Conservation (phyloP, 1,140 invertebrate genomes). For the Drosophila rufa region DNA sequence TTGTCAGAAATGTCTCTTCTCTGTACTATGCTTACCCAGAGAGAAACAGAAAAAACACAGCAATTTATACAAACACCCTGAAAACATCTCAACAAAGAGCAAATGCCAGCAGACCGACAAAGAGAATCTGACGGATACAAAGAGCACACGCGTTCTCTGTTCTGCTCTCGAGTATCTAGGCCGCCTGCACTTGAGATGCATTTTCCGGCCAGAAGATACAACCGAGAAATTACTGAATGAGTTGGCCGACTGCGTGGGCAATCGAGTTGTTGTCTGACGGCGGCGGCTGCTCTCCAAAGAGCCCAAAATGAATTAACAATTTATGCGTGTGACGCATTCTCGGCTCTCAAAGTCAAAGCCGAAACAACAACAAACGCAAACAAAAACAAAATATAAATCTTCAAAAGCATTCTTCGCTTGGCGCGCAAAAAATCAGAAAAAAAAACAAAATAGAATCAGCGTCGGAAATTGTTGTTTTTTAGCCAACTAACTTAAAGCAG, state of each 20-base stretch:
- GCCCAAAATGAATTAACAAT: slow-evolving; percentile 76
- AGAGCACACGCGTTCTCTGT: neutral
- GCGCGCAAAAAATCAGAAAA: slow-evolving; percentile 32
- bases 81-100: neutral
- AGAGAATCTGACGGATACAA: slow-evolving; percentile 10
- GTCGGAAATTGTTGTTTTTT: slow-evolving; percentile 54
- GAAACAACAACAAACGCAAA: slow-evolving; percentile 55
- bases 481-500: slow-evolving; percentile 39
- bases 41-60: neutral
- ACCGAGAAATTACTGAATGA: slow-evolving; percentile 57
- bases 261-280: slow-evolving; percentile 34
- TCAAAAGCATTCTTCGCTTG: slow-evolving; percentile 71
- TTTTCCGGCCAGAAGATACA: slow-evolving; percentile 39
- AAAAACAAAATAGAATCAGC: slow-evolving; percentile 16
- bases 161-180: slow-evolving; percentile 11
- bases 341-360: slow-evolving; percentile 78
- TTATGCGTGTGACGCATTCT: slow-evolving; percentile 78
- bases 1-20: neutral
- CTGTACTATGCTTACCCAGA: too few relatives aligned
- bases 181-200: slow-evolving; percentile 71
- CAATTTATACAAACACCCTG: neutral
- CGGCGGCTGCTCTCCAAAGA: slow-evolving; percentile 43
- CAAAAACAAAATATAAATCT: slow-evolving; percentile 80
- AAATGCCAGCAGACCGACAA: neutral
- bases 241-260: slow-evolving; percentile 59